Percentiles rank a stretch among this genome's conserved stretches.
Evolutionary conservation across 1,140 invertebrate species (phyloP).

Genomic region (Drosophila chauvacae): DNA sequence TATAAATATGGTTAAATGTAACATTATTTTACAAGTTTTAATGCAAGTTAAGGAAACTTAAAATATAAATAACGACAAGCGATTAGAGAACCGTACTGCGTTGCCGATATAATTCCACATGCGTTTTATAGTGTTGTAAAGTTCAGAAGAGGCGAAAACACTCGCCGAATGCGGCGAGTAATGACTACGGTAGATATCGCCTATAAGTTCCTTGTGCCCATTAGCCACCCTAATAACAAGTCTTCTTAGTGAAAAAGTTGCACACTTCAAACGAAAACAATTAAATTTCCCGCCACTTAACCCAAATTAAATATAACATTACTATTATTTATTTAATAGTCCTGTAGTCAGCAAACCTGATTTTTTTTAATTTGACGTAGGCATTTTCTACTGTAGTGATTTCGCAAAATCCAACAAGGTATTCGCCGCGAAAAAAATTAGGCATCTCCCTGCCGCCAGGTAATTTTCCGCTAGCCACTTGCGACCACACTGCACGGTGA

Average conservation of each 20-base stretch:
- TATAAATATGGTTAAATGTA: background rate
- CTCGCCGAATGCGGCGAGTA: background rate
- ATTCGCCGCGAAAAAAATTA: conserved; percentile 13
- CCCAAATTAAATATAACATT: background rate
- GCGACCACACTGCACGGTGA: conserved; percentile 45
- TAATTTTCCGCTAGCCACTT: conserved; percentile 32
- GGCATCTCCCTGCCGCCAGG: conserved; percentile 19
- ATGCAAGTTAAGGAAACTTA: background rate
- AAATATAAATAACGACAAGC: background rate
- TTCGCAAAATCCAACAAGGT: conserved; percentile 20
- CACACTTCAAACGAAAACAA: background rate
- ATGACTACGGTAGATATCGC: background rate
- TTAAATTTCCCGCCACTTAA: background rate
- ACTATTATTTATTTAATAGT: background rate
- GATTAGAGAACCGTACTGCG: background rate
- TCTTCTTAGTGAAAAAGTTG: background rate
- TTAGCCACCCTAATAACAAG: background rate
- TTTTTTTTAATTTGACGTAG: background rate
- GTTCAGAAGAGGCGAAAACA: background rate
- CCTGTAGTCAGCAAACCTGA: background rate
- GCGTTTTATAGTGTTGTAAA: background rate
- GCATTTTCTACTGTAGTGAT: conserved; percentile 4
- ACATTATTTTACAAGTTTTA: background rate
- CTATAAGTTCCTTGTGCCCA: background rate
- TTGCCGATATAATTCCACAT: background rate